These are phyloP conservation scores for Rhinogobius similis DNA, from an alignment of 2,113 vertebrate genomes.

Conservation along the genomic window DNA sequence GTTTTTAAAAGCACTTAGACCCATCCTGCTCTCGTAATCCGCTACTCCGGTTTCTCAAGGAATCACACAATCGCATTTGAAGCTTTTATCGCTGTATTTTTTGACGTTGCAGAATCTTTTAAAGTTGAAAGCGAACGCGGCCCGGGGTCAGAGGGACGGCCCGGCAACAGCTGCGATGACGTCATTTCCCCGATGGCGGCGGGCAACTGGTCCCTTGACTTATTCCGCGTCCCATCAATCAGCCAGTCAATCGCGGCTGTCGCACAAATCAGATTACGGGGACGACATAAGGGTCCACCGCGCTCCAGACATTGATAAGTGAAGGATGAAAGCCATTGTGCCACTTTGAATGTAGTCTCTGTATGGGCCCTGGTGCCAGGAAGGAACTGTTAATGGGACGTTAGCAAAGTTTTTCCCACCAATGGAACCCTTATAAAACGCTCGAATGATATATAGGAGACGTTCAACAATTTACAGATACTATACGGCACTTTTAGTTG, in stretches of 20 bases:
- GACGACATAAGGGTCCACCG: constrained; percentile 38
- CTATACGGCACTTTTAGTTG: not conserved
- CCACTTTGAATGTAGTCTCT: constrained; percentile 33
- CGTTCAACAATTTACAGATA: not conserved
- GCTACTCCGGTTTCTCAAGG: constrained; percentile 28
- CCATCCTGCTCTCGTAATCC: constrained; percentile 15
- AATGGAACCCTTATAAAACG: not conserved
- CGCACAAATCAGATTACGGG: constrained; percentile 63
- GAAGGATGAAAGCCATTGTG: constrained; percentile 54
- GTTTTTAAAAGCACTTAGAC: constrained; percentile 42
- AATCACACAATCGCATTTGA: constrained; percentile 23
- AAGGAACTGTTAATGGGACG: not conserved
- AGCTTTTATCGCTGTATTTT: constrained; percentile 23
- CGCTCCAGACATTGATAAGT: constrained; percentile 40
- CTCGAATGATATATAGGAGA: not conserved
- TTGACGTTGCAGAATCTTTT: constrained; percentile 19
- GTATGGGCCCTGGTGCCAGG: not conserved
- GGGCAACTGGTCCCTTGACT: constrained; percentile 22
- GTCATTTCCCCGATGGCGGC: constrained; percentile 40
- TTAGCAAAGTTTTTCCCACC: not conserved
- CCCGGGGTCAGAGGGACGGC: constrained; percentile 32
- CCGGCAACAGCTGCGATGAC: constrained; percentile 33
- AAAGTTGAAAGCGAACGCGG: not conserved
- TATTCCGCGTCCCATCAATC: constrained; percentile 44
- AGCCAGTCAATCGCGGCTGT: constrained; percentile 57